A percentile compares a stretch with the other conserved stretches of the same genome.
These are phyloP conservation scores for Miltochrista miniata DNA, from an alignment of 2,888 invertebrate genomes.

Conservation along the genomic window DNA sequence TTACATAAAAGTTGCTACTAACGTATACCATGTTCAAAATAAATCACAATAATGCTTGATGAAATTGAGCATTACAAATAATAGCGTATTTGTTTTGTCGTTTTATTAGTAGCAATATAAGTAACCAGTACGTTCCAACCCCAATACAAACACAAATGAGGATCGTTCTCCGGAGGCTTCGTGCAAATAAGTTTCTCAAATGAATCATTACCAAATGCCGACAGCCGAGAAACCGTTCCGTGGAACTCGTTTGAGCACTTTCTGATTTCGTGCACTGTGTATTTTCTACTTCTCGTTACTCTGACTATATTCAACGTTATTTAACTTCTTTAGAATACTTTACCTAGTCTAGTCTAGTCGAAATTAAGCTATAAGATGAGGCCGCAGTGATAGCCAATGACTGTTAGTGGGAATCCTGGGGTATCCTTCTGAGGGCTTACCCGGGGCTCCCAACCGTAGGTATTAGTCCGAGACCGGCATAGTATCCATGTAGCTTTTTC, in stretches of 20 bases:
- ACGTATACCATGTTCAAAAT: no score
- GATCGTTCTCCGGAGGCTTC: slow-evolving; percentile 64
- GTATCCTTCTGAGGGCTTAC: no score
- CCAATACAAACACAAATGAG: slow-evolving; percentile 71
- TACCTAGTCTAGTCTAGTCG: no score
- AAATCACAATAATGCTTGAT: slow-evolving; percentile 7
- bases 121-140: slow-evolving; percentile 42
- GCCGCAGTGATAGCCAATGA: no score
- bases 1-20: no score
- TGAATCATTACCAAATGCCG: slow-evolving; percentile 74
- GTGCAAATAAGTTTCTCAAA: slow-evolving; percentile 75
- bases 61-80: slow-evolving; percentile 42
- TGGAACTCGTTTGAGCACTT: slow-evolving; percentile 54
- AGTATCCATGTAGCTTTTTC: no score
- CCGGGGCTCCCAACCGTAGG: no score
- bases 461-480: no score
- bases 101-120: slow-evolving; percentile 43
- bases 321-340: no score
- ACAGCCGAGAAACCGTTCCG: slow-evolving; percentile 66
- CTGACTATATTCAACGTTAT: no score
- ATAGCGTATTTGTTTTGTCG: slow-evolving; percentile 38
- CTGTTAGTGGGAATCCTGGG: no score
- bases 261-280: slow-evolving; percentile 58
- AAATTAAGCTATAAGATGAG: no score
- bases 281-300: slow-evolving; percentile 35